A percentile compares a stretch with the other conserved stretches of the same genome.
These are phyloP conservation scores for Ondatra zibethicus DNA, from an alignment of 2,113 vertebrate genomes.

Conservation along the genomic window DNA sequence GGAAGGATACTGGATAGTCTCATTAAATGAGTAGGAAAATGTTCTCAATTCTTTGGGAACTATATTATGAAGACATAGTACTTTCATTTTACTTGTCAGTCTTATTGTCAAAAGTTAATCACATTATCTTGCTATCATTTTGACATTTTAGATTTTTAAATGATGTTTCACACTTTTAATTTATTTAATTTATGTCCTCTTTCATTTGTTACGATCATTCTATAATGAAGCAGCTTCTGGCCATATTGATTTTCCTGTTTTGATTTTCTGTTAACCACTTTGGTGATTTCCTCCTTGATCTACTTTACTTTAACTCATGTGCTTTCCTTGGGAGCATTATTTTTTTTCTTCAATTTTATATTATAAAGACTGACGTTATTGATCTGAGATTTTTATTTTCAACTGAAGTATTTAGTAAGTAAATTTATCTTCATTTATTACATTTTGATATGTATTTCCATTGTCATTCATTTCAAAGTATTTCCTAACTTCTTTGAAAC, in stretches of 20 bases:
- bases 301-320: conserved; percentile 8
- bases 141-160: conserved; percentile 38
- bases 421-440: background rate
- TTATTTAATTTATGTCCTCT: background rate
- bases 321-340: background rate
- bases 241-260: background rate
- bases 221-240: background rate
- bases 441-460: background rate
- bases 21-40: background rate
- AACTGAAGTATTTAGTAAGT: background rate
- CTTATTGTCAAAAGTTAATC: background rate
- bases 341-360: background rate
- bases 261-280: conserved; percentile 12
- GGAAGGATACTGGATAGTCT: background rate
- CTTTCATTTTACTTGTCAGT: background rate
- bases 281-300: conserved; percentile 26
- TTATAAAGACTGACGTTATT: background rate
- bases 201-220: background rate
- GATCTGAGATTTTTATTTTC: background rate
- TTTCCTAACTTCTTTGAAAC: background rate
- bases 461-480: background rate
- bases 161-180: background rate
- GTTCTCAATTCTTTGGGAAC: background rate
- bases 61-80: background rate
- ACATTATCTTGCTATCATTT: background rate